Evolutionary conservation across 2,113 vertebrate genomes (phyloP), one percentile per base, ranked within the genome.

Genomic region (Phrynocephalus versicolor): DNA sequence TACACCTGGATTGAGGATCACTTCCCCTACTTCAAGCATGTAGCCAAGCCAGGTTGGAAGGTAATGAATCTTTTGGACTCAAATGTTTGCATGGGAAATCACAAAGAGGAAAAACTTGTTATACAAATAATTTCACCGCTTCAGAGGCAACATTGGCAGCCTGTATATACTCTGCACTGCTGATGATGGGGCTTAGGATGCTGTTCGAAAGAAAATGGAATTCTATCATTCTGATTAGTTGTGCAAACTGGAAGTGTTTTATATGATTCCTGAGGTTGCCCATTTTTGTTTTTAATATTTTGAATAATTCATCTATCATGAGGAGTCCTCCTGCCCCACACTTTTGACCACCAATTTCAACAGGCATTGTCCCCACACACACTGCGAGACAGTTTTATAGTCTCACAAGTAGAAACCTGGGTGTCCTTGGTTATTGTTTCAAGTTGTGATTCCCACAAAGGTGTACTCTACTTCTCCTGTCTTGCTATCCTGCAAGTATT

Each of bases 31-130:
- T 99, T 99, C 93, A 97, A 97, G 92, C 95, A 98, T 2, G 97
- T 98, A 58, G 98, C 97, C 90, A 99, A 99, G 92, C 97, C 97
- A 37, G 97, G 99, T 25, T 99, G 99, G 99, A 99, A 99, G 98
- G 99, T 99, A 96, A 84, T 21, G 23, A 55, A 65, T 83, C 87
- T 89, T 67, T 30, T 41, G 30, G 18, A 15, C 60, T 57, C 13
- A 55, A n/a, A n/a, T 14, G 21, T 6, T 23, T 21, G 27, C 75
- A 18, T 41, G 71, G 12, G 6, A 21, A 70, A 65, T 80, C 71
- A 74, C 88, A 18, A 60, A 51, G 27, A 39, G 37, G 16, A 33
- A 51, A 21, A 69, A 64, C n/a, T 77, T 88, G 62, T 37, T 74
- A 8, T 30, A 71, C 10, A 23, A 21, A 9, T n/a, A 75, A 3